These are phyloP conservation scores for Stichodactyla mertensii DNA, from an alignment of 64 coral and sea anemone genomes.

Conservation along the genomic window DNA sequence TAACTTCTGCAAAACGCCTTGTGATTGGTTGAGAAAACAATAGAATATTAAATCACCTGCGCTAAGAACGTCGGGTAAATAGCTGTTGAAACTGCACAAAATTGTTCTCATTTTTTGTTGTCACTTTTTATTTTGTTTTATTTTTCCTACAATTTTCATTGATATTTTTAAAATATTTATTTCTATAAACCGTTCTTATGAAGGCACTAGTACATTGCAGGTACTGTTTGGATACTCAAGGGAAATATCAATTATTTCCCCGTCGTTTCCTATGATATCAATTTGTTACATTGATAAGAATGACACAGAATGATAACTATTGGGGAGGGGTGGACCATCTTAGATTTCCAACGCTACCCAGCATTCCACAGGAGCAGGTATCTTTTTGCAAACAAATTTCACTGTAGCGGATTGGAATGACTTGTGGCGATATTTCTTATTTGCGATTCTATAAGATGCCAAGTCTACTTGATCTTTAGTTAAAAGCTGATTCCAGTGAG, in stretches of 20 bases:
- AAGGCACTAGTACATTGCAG: too few relatives aligned
- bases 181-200: too few relatives aligned
- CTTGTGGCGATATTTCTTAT: background rate
- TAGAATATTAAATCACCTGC: background rate
- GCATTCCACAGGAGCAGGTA: conserved; percentile 16
- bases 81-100: background rate
- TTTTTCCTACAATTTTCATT: too few relatives aligned
- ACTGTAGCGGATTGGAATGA: background rate
- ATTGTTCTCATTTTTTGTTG: background rate
- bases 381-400: conserved; percentile 21
- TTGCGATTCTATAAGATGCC: background rate
- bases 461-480: conserved; percentile 22
- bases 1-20: background rate
- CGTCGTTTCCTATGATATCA: too few relatives aligned
- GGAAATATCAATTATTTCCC: too few relatives aligned
- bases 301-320: too few relatives aligned
- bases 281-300: too few relatives aligned
- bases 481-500: background rate
- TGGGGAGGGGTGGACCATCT: background rate
- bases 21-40: conserved; percentile 42
- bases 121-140: too few relatives aligned
- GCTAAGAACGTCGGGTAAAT: background rate
- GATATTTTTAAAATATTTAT: too few relatives aligned
- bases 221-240: too few relatives aligned
- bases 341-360: conserved; percentile 24